Conservation (phyloP, 2,888 invertebrate genomes). For the Cosmia trapezina region DNA sequence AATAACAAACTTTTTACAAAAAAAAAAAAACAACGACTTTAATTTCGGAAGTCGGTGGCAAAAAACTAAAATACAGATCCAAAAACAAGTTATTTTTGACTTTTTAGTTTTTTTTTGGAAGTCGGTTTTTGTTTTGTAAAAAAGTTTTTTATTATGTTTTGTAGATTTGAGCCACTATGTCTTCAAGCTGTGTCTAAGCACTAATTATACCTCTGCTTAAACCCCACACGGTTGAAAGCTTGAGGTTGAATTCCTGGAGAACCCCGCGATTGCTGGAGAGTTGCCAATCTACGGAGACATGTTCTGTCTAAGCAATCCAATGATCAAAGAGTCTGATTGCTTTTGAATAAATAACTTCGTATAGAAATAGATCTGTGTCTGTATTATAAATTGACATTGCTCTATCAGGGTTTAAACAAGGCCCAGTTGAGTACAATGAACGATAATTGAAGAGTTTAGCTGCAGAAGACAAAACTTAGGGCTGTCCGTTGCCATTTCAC, state of each 20-base stretch:
- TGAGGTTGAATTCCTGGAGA: slow-evolving; percentile 37
- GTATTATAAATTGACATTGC: slow-evolving; percentile 14
- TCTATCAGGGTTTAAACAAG: not conserved
- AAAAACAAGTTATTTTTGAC: too few relatives aligned
- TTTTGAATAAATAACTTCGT: slow-evolving; percentile 33
- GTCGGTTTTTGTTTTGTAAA: too few relatives aligned
- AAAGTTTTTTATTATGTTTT: too few relatives aligned
- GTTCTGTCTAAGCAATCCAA: slow-evolving; percentile 16
- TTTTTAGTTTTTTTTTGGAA: too few relatives aligned
- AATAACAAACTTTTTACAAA: too few relatives aligned
- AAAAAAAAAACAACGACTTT: too few relatives aligned
- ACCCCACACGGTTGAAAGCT: slow-evolving; percentile 8
- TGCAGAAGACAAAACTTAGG: not conserved
- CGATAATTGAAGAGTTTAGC: not conserved
- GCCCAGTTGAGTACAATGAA: slow-evolving; percentile 3
- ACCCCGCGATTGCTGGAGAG: slow-evolving; percentile 34
- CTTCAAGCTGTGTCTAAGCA: too few relatives aligned
- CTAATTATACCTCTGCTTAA: slow-evolving; percentile 18
- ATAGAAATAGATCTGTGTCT: slow-evolving; percentile 23
- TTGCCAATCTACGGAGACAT: slow-evolving; percentile 39
- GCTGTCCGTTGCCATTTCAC: not conserved
- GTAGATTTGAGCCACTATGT: too few relatives aligned
- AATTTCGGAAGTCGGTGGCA: too few relatives aligned
- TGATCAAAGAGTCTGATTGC: slow-evolving; percentile 53
- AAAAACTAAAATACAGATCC: too few relatives aligned